Evolutionary conservation across 2,888 invertebrate species (phyloP).

Genomic region (Pecten maximus): DNA sequence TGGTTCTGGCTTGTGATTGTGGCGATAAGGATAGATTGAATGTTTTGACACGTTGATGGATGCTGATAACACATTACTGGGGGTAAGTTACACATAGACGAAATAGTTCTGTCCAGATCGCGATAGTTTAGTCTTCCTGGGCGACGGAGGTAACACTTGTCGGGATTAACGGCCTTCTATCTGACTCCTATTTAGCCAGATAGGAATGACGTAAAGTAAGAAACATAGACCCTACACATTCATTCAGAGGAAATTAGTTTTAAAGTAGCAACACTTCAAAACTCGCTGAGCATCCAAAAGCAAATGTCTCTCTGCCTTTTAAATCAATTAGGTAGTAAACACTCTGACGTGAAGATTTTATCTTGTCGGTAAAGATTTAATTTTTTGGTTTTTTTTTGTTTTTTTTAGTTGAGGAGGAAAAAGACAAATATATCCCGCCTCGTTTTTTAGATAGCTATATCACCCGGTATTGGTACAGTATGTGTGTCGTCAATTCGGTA

Average conservation of each 20-base stretch:
- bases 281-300: background rate
- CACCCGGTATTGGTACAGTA: too few species aligned
- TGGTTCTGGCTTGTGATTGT: background rate
- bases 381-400: background rate
- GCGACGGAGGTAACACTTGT: background rate
- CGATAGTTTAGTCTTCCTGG: background rate
- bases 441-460: too few species aligned
- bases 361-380: background rate
- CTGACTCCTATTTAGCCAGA: background rate
- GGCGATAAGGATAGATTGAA: background rate
- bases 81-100: background rate
- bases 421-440: too few species aligned
- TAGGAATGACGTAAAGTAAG: background rate
- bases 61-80: background rate
- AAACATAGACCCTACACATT: background rate
- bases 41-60: constrained; percentile 15
- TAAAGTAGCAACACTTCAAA: background rate
- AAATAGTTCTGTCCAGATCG: background rate
- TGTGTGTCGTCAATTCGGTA: too few species aligned
- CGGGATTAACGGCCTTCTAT: background rate
- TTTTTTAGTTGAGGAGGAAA: too few species aligned
- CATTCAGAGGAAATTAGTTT: background rate
- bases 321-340: background rate
- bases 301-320: background rate
- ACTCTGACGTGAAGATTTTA: background rate